Percentiles rank a stretch among this genome's conserved stretches.
phyloP scores from a whole-genome alignment of 2,888 invertebrate genomes.

The Lochmaea capreae region DNA sequence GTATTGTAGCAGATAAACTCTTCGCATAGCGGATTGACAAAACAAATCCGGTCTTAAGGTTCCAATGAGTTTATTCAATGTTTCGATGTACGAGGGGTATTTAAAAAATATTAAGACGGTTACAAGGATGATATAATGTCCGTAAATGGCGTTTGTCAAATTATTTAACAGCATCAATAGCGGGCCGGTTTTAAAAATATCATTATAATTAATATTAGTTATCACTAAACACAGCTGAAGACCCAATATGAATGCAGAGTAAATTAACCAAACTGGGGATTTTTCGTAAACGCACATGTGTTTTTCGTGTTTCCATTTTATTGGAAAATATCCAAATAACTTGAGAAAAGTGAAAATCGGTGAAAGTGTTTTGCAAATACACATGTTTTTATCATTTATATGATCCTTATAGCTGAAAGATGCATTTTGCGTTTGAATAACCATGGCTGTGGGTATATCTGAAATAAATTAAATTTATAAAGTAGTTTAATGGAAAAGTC shows the following conservation, averaged over 20 bases:
- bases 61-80: conserved; percentile 54
- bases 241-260: conserved; percentile 50
- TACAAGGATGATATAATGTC: conserved; percentile 54
- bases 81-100: conserved; percentile 53
- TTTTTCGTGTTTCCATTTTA: conserved; percentile 54
- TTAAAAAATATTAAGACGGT: conserved; percentile 53
- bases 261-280: conserved; percentile 56
- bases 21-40: conserved; percentile 56
- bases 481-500: not conserved
- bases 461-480: not conserved
- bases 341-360: conserved; percentile 52
- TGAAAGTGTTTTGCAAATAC: conserved; percentile 57
- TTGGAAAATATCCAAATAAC: conserved; percentile 59
- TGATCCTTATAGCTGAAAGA: not conserved
- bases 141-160: conserved; percentile 58
- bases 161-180: conserved; percentile 57
- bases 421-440: not conserved
- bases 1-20: conserved; percentile 50
- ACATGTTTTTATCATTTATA: conserved; percentile 34
- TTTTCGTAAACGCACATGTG: conserved; percentile 56
- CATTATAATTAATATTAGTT: conserved; percentile 52
- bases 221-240: conserved; percentile 50
- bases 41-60: conserved; percentile 57
- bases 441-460: not conserved
- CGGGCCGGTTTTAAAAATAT: conserved; percentile 50